Conservation (phyloP, 2,113 vertebrate genomes). For the Macquaria ambigua region DNA sequence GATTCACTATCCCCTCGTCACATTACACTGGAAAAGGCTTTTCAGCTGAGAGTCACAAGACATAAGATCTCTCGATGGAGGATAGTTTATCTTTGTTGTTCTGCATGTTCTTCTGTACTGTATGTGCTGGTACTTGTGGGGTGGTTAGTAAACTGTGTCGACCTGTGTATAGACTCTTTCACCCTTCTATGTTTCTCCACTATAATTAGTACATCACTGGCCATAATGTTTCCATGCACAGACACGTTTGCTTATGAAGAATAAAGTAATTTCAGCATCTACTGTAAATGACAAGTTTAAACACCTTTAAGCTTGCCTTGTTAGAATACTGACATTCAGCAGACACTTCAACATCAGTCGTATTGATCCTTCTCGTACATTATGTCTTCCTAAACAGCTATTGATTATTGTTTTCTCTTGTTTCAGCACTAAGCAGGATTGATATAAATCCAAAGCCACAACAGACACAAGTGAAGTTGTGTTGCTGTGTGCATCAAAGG, state of each 20-base stretch:
- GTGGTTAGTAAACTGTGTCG: slow-evolving; percentile 41
- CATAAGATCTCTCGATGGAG: slow-evolving; percentile 14
- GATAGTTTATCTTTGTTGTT: slow-evolving; percentile 43
- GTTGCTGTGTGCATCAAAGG: slow-evolving; percentile 33
- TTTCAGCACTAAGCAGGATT: slow-evolving; percentile 47
- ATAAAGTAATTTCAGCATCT: neutral
- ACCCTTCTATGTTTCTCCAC: slow-evolving; percentile 12
- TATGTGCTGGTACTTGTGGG: slow-evolving; percentile 47
- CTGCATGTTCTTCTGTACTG: slow-evolving; percentile 67
- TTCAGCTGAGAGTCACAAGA: slow-evolving; percentile 54
- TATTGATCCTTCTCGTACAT: slow-evolving; percentile 51
- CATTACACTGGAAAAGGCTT: slow-evolving; percentile 17
- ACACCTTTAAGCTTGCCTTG: slow-evolving; percentile 8
- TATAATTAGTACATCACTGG: slow-evolving; percentile 75
- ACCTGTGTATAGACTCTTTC: slow-evolving; percentile 24
- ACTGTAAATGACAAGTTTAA: slow-evolving; percentile 6
- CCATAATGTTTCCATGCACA: slow-evolving; percentile 8
- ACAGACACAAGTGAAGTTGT: slow-evolving; percentile 15
- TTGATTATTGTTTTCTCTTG: slow-evolving; percentile 44
- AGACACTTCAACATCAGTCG: neutral
- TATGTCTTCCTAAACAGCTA: slow-evolving; percentile 38
- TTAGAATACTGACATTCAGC: slow-evolving; percentile 30
- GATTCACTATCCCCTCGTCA: slow-evolving; percentile 6
- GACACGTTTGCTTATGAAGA: neutral
- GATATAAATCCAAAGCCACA: slow-evolving; percentile 34